Evolutionary conservation across 2,888 invertebrate genomes (phyloP).

Genomic region (Nephrotoma flavescens): DNA sequence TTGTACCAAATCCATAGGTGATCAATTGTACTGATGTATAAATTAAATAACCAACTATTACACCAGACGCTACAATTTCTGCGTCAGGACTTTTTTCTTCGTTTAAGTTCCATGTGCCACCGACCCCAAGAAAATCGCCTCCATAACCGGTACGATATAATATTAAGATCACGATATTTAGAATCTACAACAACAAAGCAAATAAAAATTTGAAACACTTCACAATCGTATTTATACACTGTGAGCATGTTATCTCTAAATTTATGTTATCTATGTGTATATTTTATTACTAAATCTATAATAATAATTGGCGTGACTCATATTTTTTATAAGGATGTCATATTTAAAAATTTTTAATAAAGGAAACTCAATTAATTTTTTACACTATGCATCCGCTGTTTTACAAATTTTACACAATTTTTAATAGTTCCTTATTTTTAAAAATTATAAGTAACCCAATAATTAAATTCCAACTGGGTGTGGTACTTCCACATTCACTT

Average conservation of each 20-base stretch:
- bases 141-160: conserved; percentile 70
- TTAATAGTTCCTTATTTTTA: background rate
- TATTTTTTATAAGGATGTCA: background rate
- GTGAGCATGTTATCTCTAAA: background rate
- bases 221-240: background rate
- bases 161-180: conserved; percentile 65
- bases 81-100: conserved; percentile 78
- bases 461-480: background rate
- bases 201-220: background rate
- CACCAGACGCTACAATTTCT: conserved; percentile 76
- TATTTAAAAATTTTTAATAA: background rate
- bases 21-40: conserved; percentile 66
- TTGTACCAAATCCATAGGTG: conserved; percentile 60
- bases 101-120: conserved; percentile 80
- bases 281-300: background rate
- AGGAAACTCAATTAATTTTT: background rate
- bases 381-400: background rate
- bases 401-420: background rate
- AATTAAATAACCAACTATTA: conserved; percentile 73
- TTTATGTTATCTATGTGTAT: background rate
- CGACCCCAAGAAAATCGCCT: conserved; percentile 72
- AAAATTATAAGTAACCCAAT: background rate
- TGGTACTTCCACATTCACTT: background rate
- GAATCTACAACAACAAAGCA: conserved; percentile 40
- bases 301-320: background rate